Percentiles rank a stretch among this genome's conserved stretches.
These are phyloP conservation scores for Ramphastos sulfuratus DNA, from an alignment of 2,113 vertebrate genomes.

Conservation along the genomic window DNA sequence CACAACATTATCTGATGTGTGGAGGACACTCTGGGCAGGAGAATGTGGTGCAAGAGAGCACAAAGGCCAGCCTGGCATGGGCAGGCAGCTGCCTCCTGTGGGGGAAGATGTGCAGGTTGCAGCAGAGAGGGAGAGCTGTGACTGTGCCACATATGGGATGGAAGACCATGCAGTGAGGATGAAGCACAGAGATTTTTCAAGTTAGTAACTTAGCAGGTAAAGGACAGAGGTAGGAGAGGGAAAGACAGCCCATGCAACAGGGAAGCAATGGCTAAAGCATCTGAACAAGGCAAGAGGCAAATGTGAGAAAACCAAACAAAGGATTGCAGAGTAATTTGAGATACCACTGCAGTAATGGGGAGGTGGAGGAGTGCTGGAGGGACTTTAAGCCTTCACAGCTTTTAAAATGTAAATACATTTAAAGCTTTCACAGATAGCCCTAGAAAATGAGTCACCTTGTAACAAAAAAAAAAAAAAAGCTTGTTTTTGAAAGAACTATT, in stretches of 20 bases:
- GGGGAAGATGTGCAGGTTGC: not conserved
- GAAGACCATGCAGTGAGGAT: not conserved
- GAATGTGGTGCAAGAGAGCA: not conserved
- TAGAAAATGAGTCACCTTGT: slow-evolving; percentile 9
- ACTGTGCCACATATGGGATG: rapidly evolving
- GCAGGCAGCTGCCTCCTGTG: not conserved
- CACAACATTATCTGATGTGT: rapidly evolving
- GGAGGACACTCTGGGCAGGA: not conserved
- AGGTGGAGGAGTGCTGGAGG: not conserved
- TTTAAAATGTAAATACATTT: not conserved
- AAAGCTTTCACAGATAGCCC: not conserved
- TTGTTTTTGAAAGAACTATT: not conserved
- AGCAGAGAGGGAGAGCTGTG: not conserved
- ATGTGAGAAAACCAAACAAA: not conserved
- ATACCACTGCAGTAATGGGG: not conserved
- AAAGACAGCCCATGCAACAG: not conserved
- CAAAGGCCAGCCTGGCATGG: not conserved
- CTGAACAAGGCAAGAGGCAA: not conserved
- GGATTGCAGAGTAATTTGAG: not conserved
- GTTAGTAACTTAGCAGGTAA: not conserved
- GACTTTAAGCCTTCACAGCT: not conserved
- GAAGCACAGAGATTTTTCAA: not conserved
- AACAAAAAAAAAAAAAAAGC: not conserved
- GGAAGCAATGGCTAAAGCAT: not conserved
- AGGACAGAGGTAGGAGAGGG: not conserved